These are phyloP conservation scores for Thrips palmi DNA, from an alignment of 1,140 invertebrate genomes.

Conservation along the genomic window DNA sequence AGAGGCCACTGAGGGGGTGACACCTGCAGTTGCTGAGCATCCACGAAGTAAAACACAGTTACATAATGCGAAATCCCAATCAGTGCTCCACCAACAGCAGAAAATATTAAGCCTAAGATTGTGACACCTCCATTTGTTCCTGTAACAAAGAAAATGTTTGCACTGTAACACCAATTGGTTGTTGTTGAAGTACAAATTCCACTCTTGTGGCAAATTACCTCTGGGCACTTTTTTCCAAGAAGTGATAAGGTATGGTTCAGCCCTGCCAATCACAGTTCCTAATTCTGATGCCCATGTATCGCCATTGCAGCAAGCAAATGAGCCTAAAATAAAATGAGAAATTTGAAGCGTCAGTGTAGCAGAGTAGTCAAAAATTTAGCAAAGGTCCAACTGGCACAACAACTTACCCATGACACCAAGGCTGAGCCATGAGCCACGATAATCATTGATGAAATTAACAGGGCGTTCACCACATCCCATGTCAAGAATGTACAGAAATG, in stretches of 20 bases:
- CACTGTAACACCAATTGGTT: neutral
- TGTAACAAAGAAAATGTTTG: slow-evolving; percentile 19
- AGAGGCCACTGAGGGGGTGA: slow-evolving; percentile 68
- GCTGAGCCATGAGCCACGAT: slow-evolving; percentile 62
- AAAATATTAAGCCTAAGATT: slow-evolving; percentile 46
- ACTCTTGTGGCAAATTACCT: slow-evolving; percentile 27
- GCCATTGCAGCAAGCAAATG: slow-evolving; percentile 66
- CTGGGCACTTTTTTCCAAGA: slow-evolving; percentile 51
- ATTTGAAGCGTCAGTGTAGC: neutral
- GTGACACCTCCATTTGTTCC: slow-evolving; percentile 75
- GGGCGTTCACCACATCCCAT: slow-evolving; percentile 55
- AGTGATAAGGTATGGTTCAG: slow-evolving; percentile 59
- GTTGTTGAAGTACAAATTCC: neutral
- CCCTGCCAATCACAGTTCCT: slow-evolving; percentile 49
- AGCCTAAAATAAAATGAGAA: slow-evolving; percentile 27
- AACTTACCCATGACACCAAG: slow-evolving; percentile 51
- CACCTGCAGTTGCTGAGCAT: slow-evolving; percentile 31
- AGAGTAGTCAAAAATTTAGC: neutral
- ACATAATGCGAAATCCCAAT: slow-evolving; percentile 60
- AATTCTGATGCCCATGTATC: slow-evolving; percentile 87
- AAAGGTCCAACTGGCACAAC: slow-evolving; percentile 1
- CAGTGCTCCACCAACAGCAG: slow-evolving; percentile 49
- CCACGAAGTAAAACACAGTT: slow-evolving; percentile 40
- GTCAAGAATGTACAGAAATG: slow-evolving; percentile 63
- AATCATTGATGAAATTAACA: slow-evolving; percentile 59